A percentile compares a stretch with the other conserved stretches of the same genome.
phyloP scores from a whole-genome alignment of 2,888 invertebrate genomes.

The Caenorhabditis sp. region DNA sequence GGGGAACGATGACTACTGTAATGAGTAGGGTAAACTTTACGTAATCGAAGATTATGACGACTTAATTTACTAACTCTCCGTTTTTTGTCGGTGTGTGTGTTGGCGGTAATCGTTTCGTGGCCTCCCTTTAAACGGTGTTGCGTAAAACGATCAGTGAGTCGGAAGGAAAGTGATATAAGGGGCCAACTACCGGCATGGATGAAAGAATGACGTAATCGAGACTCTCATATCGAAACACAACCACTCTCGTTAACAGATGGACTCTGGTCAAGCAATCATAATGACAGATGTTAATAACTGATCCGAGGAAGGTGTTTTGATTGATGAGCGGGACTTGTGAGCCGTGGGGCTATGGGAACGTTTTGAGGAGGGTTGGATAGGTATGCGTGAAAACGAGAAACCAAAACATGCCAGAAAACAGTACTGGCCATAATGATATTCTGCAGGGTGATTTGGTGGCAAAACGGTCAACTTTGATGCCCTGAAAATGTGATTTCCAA shows the following conservation, averaged over 20 bases:
- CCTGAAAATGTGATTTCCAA: no score
- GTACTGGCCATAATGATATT: no score
- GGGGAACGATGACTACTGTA: constrained; percentile 30
- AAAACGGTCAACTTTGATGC: no score
- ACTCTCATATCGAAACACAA: constrained; percentile 34
- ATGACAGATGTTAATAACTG: constrained; percentile 49
- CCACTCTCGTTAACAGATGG: constrained; percentile 50
- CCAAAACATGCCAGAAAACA: no score
- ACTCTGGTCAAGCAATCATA: constrained; percentile 20
- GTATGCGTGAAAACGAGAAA: no score
- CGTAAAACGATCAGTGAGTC: constrained; percentile 48
- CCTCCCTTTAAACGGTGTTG: constrained; percentile 32
- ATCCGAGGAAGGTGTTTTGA: constrained; percentile 39
- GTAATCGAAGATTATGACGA: constrained; percentile 29
- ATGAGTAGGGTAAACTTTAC: constrained; percentile 21
- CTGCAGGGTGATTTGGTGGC: no score
- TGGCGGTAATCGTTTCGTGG: constrained; percentile 2
- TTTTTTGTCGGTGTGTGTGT: constrained; percentile 28
- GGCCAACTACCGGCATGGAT: background rate
- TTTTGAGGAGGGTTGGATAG: background rate
- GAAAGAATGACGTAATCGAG: constrained; percentile 48
- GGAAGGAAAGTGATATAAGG: constrained; percentile 48
- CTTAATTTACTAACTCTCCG: constrained; percentile 40
- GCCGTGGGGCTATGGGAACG: constrained; percentile 20
- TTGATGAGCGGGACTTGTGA: constrained; percentile 39